A percentile compares a stretch with the other conserved stretches of the same genome.
Evolutionary conservation across 2,888 invertebrate species (phyloP).

Genomic region (Eumacrocentrus americanus): DNA sequence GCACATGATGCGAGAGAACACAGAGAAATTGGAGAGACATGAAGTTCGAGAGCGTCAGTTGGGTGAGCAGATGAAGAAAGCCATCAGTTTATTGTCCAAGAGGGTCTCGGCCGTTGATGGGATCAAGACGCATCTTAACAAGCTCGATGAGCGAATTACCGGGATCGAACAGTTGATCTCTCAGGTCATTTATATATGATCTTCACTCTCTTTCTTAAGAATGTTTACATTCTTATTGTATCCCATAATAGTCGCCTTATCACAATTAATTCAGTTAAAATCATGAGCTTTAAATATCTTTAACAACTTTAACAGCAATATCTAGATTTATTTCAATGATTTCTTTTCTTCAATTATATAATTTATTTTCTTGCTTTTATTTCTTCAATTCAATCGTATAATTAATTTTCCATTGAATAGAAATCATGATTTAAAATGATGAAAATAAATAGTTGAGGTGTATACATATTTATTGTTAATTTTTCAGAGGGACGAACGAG

Average conservation of each 20-base stretch:
- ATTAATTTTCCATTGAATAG: too few species aligned
- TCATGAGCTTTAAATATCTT: too few species aligned
- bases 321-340: too few species aligned
- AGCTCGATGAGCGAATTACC: slow-evolving; percentile 65
- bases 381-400: too few species aligned
- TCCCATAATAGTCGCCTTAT: too few species aligned
- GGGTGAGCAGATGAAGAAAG: slow-evolving; percentile 80
- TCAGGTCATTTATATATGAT: slow-evolving; percentile 65
- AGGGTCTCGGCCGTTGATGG: slow-evolving; percentile 63
- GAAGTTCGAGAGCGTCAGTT: slow-evolving; percentile 80
- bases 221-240: slow-evolving; percentile 13
- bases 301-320: too few species aligned
- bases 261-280: too few species aligned
- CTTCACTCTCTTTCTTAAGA: neutral
- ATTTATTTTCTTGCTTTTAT: too few species aligned
- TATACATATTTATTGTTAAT: neutral
- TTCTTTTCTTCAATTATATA: too few species aligned
- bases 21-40: slow-evolving; percentile 84
- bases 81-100: slow-evolving; percentile 74
- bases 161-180: slow-evolving; percentile 75
- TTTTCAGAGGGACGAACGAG: slow-evolving; percentile 70
- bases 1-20: slow-evolving; percentile 78
- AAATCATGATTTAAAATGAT: too few species aligned
- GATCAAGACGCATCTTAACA: slow-evolving; percentile 74
- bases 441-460: neutral